Evolutionary conservation across 1,140 invertebrate species (phyloP).

Genomic region (Drosophila prosaltans): DNA sequence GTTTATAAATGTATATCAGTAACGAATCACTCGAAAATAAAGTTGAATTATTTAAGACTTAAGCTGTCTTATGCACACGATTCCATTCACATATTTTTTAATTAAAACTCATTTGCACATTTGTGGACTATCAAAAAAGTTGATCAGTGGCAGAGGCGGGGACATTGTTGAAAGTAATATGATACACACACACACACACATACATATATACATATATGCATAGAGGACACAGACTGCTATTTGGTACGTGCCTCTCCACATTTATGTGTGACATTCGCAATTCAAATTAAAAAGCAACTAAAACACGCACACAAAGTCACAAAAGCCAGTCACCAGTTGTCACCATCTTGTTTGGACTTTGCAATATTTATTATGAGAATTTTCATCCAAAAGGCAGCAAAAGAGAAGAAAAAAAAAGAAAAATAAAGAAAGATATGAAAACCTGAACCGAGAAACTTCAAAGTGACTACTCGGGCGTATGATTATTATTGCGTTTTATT

Average conservation of each 20-base stretch:
- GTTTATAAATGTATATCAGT: neutral
- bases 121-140: slow-evolving; percentile 45
- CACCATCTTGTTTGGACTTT: slow-evolving; percentile 4
- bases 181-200: slow-evolving; percentile 4
- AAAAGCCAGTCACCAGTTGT: neutral
- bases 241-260: neutral
- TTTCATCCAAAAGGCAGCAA: neutral
- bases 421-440: neutral
- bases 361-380: slow-evolving; percentile 12
- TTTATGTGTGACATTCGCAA: slow-evolving; percentile 6
- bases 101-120: slow-evolving; percentile 60
- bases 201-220: slow-evolving; percentile 11
- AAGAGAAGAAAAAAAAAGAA: neutral
- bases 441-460: slow-evolving; percentile 4
- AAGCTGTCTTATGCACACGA: neutral
- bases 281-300: slow-evolving; percentile 13
- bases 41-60: neutral
- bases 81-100: slow-evolving; percentile 40
- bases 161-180: neutral
- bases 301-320: neutral
- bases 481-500: slow-evolving; percentile 9
- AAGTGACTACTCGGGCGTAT: slow-evolving; percentile 40
- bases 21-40: neutral
- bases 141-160: slow-evolving; percentile 15
- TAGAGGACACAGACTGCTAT: neutral